Percentiles rank a stretch among this genome's conserved stretches.
Evolutionary conservation across 2,113 vertebrate genomes (phyloP).

Genomic region (Falco punctatus): DNA sequence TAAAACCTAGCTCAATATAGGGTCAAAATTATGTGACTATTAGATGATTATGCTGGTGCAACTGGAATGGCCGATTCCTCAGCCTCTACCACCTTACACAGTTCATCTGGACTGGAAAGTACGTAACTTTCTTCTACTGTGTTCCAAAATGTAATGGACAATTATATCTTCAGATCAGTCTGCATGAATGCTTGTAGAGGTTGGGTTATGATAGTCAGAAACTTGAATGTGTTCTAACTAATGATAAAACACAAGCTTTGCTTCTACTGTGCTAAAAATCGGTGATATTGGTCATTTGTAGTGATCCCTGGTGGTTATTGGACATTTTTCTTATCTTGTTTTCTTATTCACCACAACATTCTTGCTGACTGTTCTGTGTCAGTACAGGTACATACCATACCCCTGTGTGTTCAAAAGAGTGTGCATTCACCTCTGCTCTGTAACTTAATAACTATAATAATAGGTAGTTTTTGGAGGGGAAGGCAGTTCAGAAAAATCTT

Average conservation of each 20-base stretch:
- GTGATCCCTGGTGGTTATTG: not conserved
- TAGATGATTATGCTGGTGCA: not conserved
- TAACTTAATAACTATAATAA: not conserved
- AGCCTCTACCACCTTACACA: not conserved
- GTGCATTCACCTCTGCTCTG: not conserved
- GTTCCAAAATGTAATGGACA: not conserved
- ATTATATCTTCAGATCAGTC: not conserved
- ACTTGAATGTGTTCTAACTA: not conserved
- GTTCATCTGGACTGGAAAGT: not conserved
- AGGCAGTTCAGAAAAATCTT: not conserved
- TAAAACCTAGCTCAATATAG: not conserved
- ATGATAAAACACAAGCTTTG: not conserved
- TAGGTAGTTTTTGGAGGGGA: not conserved
- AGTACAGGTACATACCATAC: not conserved
- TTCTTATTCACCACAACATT: not conserved
- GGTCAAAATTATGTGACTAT: not conserved
- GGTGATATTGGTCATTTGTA: not conserved
- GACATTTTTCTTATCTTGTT: not conserved
- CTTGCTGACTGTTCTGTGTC: not conserved
- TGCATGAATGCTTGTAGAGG: not conserved
- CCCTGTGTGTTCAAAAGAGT: not conserved
- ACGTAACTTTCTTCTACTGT: not conserved
- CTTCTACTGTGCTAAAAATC: not conserved
- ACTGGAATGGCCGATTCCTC: not conserved
- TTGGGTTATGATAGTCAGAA: not conserved